These are phyloP conservation scores for Trypoxylon attenuatum DNA, from an alignment of 2,888 invertebrate genomes.

Conservation along the genomic window DNA sequence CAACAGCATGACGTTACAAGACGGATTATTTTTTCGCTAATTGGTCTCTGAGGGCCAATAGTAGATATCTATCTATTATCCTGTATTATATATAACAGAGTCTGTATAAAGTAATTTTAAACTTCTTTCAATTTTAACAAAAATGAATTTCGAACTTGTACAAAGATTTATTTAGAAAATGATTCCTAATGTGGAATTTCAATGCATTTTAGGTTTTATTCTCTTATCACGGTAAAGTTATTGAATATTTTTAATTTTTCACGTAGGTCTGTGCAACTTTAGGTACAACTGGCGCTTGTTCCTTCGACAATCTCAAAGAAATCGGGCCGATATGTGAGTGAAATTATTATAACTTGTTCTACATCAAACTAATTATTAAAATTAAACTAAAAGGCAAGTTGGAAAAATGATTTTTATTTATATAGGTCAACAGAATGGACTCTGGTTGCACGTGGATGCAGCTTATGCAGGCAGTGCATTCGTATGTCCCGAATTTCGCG, in stretches of 20 bases:
- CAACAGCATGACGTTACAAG: constrained; percentile 19
- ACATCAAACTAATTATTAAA: background rate
- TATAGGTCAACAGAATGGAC: constrained; percentile 82
- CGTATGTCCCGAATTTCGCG: constrained; percentile 95
- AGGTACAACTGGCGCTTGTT: constrained; percentile 97
- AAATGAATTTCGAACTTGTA: background rate
- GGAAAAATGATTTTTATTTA: background rate
- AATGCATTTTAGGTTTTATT: background rate
- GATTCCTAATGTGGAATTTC: background rate
- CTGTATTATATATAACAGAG: too few relatives aligned
- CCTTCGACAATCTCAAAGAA: constrained; percentile 91
- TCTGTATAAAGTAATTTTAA: too few relatives aligned
- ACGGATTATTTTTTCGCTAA: constrained; percentile 41
- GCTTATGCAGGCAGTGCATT: constrained; percentile 98
- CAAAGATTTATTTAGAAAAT: background rate
- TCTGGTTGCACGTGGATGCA: constrained; percentile 98
- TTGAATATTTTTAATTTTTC: background rate
- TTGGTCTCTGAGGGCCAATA: constrained; percentile 51
- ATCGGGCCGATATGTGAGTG: constrained; percentile 79
- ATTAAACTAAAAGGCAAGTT: too few relatives aligned
- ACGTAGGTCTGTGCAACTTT: constrained; percentile 94
- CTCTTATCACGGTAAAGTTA: too few relatives aligned
- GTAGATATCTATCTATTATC: too few relatives aligned
- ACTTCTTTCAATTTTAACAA: too few relatives aligned
- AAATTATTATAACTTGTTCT: background rate